Evolutionary conservation across 2,888 invertebrate genomes (phyloP).

Genomic region (Tetranychus truncatus): DNA sequence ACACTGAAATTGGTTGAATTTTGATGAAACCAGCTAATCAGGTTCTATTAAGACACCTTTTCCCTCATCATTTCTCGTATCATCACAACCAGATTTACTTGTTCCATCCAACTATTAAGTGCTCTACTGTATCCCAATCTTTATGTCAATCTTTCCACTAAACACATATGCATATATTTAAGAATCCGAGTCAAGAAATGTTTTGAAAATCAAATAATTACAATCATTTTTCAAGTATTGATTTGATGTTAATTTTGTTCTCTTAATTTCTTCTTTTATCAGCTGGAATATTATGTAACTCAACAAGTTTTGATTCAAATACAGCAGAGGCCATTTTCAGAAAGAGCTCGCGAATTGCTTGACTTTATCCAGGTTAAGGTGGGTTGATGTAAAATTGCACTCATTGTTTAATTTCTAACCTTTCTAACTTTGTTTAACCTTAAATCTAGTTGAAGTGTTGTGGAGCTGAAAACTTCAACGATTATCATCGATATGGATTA

Average conservation of each 20-base stretch:
- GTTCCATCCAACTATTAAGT: neutral
- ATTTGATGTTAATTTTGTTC: too few relatives aligned
- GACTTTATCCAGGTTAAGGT: constrained; percentile 24
- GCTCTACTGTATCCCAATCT: neutral
- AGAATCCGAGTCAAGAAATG: too few relatives aligned
- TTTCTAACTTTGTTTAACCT: neutral
- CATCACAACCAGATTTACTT: too few relatives aligned
- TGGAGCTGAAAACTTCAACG: constrained; percentile 65
- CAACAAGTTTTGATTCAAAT: constrained; percentile 19
- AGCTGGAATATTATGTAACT: constrained; percentile 21
- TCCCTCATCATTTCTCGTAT: too few relatives aligned
- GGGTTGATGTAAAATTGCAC: neutral
- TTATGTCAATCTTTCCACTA: neutral
- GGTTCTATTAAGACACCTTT: too few relatives aligned
- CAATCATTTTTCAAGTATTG: too few relatives aligned
- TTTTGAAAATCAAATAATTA: too few relatives aligned
- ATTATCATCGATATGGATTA: constrained; percentile 39
- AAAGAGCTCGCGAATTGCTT: constrained; percentile 17
- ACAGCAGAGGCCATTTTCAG: constrained; percentile 21
- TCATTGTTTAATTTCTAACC: neutral
- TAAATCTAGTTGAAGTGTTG: constrained; percentile 59
- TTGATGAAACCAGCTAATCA: too few relatives aligned
- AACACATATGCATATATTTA: neutral
- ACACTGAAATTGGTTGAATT: too few relatives aligned
- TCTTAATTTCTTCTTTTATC: neutral